Evolutionary conservation across 2,797 vertebrate species (phyloP).

Genomic region (Ibycter americanus): DNA sequence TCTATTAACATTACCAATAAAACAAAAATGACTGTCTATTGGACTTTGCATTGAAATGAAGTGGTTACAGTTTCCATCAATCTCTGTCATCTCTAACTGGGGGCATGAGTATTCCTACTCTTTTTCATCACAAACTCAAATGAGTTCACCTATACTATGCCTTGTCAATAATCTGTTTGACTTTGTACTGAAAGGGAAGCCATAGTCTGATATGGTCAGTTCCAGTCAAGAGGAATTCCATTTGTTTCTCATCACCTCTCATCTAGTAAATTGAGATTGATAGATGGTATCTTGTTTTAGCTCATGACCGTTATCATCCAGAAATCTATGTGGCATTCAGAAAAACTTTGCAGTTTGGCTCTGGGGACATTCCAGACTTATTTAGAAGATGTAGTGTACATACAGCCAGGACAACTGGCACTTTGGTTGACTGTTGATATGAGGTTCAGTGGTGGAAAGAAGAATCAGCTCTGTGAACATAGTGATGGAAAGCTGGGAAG

Average conservation of each 20-base stretch:
- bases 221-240: background rate
- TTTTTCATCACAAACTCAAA: background rate
- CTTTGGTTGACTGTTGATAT: background rate
- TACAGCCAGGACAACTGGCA: background rate
- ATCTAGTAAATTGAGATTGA: background rate
- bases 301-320: background rate
- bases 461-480: background rate
- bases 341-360: background rate
- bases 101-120: background rate
- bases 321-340: background rate
- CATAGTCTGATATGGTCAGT: background rate
- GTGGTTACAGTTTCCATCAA: background rate
- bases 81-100: background rate
- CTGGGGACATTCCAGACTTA: background rate
- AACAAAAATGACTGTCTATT: background rate
- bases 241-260: background rate
- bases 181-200: background rate
- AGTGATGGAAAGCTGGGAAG: background rate
- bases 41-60: background rate
- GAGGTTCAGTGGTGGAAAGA: background rate
- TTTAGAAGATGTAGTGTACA: background rate
- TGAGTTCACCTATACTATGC: background rate
- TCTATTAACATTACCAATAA: background rate
- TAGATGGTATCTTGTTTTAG: background rate
- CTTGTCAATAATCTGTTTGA: background rate